Evolutionary conservation across 2,888 invertebrate species (phyloP).

Genomic region (Apodemia zela): DNA sequence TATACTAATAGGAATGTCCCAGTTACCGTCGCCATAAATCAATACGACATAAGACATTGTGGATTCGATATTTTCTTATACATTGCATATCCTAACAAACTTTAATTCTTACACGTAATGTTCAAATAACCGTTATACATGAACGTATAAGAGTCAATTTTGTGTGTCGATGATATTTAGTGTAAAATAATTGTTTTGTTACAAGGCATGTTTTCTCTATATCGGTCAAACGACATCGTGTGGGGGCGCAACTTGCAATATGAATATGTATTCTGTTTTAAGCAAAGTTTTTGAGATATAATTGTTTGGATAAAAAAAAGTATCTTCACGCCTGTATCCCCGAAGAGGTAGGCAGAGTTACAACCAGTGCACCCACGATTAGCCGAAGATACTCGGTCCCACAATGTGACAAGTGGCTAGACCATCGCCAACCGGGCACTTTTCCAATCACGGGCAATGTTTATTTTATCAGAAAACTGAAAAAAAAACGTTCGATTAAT

Average conservation of each 20-base stretch:
- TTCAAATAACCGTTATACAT: constrained; percentile 24
- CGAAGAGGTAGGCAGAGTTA: too few relatives aligned
- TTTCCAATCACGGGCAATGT: too few relatives aligned
- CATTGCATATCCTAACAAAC: constrained; percentile 47
- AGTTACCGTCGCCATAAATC: constrained; percentile 53
- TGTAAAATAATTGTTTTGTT: constrained; percentile 34
- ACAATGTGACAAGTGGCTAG: too few relatives aligned
- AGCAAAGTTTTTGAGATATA: neutral
- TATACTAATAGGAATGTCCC: constrained; percentile 35
- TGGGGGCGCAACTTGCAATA: constrained; percentile 59
- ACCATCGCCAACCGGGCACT: too few relatives aligned
- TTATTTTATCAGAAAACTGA: too few relatives aligned
- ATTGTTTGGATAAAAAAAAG: too few relatives aligned
- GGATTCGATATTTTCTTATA: constrained; percentile 53
- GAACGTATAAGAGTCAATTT: constrained; percentile 23
- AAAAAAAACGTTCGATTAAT: too few relatives aligned
- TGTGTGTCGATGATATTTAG: constrained; percentile 18
- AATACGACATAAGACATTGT: constrained; percentile 50
- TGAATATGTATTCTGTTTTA: constrained; percentile 48
- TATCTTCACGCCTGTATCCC: too few relatives aligned
- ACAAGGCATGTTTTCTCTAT: constrained; percentile 56
- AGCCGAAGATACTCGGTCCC: too few relatives aligned
- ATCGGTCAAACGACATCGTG: constrained; percentile 63
- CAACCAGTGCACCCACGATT: too few relatives aligned
- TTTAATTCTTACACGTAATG: constrained; percentile 17